Conservation (phyloP, 2,797 vertebrate genomes). For the Antrozous pallidus region DNA sequence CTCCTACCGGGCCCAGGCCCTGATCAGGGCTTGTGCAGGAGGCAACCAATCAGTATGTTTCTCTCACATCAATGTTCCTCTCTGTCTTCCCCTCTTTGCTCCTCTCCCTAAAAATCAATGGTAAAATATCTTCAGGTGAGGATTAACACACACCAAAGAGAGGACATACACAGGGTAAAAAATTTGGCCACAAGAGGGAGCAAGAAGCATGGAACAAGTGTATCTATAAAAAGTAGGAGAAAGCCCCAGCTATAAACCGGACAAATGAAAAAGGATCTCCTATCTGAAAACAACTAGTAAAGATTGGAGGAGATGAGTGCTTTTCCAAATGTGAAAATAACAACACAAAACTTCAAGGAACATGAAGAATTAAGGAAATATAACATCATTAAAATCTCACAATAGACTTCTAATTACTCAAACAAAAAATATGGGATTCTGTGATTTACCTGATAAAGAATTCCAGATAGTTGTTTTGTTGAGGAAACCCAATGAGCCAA, state of each 20-base stretch:
- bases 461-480: not conserved
- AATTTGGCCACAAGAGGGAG: not conserved
- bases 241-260: not conserved
- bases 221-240: not conserved
- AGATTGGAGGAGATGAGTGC: not conserved
- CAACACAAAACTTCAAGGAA: not conserved
- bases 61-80: not conserved
- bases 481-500: not conserved
- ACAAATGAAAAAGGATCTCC: not conserved
- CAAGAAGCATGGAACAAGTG: not conserved
- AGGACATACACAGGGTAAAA: not conserved
- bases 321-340: not conserved
- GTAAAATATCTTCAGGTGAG: too few relatives aligned
- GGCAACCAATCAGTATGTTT: not conserved
- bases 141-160: too few relatives aligned
- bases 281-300: not conserved
- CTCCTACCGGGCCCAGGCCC: too few relatives aligned
- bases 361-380: not conserved
- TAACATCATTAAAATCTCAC: not conserved
- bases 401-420: not conserved
- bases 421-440: not conserved
- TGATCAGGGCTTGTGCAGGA: not conserved
- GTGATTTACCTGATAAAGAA: not conserved
- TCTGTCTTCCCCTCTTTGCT: not conserved
- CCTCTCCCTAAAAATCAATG: too few relatives aligned